Conservation (phyloP, 2,113 vertebrate genomes). For the Sitta europaea region DNA sequence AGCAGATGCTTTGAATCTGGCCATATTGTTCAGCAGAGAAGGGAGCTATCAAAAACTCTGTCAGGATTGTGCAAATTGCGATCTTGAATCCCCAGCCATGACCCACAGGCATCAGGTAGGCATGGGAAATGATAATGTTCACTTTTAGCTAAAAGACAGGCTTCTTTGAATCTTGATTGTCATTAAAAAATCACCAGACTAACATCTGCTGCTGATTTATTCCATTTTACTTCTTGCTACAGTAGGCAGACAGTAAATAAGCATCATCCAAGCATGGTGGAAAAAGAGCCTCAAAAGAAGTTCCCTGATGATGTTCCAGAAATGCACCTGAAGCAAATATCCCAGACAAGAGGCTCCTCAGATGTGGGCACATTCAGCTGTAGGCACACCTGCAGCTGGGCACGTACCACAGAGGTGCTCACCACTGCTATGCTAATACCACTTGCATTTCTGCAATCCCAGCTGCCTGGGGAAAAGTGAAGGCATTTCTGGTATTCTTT, state of each 20-base stretch:
- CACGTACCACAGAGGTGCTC: neutral
- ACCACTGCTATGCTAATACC: fast-evolving
- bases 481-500: neutral
- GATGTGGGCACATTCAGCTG: neutral
- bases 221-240: neutral
- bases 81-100: neutral
- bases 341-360: neutral
- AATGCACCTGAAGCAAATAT: neutral
- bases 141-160: neutral
- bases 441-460: neutral
- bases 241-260: neutral
- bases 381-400: neutral
- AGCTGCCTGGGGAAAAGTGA: neutral
- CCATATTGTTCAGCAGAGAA: neutral
- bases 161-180: neutral
- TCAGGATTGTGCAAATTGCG: neutral
- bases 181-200: neutral
- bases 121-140: neutral
- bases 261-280: neutral
- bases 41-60: neutral
- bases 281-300: neutral
- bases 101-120: neutral
- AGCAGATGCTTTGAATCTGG: neutral
- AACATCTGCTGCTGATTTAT: neutral
- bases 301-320: neutral